phyloP scores from a whole-genome alignment of 2,888 invertebrate species.

The Anaspis maculata region DNA sequence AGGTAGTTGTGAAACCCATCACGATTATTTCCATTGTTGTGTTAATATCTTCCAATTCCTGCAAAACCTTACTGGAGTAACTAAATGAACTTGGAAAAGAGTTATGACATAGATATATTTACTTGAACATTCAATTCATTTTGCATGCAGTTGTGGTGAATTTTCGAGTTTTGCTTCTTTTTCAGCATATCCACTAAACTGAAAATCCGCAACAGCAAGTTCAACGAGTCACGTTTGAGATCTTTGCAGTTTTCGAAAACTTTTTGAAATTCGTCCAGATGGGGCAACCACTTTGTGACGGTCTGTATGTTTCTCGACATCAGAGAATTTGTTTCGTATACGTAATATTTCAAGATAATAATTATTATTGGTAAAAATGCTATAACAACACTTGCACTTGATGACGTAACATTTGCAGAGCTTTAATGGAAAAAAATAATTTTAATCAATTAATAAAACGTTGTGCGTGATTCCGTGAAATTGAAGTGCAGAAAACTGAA shows the following conservation, averaged over 20 bases:
- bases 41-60: constrained; percentile 53
- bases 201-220: constrained; percentile 32
- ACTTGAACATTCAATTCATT: constrained; percentile 17
- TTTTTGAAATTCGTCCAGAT: constrained; percentile 45
- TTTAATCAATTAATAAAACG: no score
- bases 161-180: constrained; percentile 15
- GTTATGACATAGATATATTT: no score
- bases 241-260: constrained; percentile 47
- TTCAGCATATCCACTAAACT: constrained; percentile 38
- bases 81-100: no score
- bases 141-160: constrained; percentile 17
- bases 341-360: no score
- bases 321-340: constrained; percentile 10
- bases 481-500: no score
- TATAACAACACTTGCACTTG: no score
- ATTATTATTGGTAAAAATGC: not conserved
- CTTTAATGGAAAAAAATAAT: no score
- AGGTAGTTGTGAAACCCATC: constrained; percentile 47
- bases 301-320: constrained; percentile 40
- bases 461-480: no score
- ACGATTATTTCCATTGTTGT: constrained; percentile 47
- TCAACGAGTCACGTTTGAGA: constrained; percentile 44
- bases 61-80: constrained; percentile 33
- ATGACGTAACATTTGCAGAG: no score
- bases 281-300: constrained; percentile 49